Evolutionary conservation across 2,113 vertebrate genomes (phyloP).

Genomic region (Myocastor coypus): DNA sequence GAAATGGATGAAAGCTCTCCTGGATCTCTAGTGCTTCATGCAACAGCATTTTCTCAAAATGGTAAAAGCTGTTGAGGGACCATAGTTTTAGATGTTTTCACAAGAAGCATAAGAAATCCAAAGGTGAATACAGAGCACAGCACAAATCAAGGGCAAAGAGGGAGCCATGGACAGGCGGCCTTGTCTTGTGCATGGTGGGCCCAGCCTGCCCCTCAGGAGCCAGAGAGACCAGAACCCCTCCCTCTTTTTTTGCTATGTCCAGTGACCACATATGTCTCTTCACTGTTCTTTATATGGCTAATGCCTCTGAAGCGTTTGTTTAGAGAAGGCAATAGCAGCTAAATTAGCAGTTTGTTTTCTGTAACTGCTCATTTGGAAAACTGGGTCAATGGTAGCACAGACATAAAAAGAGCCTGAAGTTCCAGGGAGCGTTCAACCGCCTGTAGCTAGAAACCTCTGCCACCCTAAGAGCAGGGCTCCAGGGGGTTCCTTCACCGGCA

Average conservation of each 20-base stretch:
- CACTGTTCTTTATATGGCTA: background rate
- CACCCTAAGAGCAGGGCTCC: background rate
- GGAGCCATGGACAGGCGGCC: background rate
- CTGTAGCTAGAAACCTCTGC: background rate
- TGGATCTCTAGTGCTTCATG: background rate
- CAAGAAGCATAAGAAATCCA: background rate
- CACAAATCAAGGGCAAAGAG: background rate
- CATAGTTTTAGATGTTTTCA: background rate
- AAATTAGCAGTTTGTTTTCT: constrained; percentile 68
- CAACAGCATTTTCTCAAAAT: background rate
- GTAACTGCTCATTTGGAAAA: constrained; percentile 64
- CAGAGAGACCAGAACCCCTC: background rate
- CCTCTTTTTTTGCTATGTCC: background rate
- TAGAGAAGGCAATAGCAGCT: constrained; percentile 59
- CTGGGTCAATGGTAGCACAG: background rate
- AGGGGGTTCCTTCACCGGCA: background rate
- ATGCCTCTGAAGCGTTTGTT: constrained; percentile 56
- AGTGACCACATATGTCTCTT: background rate
- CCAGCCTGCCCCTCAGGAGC: rapidly evolving
- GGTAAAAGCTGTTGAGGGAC: background rate
- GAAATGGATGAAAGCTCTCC: rapidly evolving
- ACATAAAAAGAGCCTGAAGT: background rate
- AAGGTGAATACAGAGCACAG: background rate
- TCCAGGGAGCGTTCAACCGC: background rate
- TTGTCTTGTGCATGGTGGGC: rapidly evolving